Conservation (phyloP, 2,113 vertebrate genomes). For the Heliornis fulica region DNA sequence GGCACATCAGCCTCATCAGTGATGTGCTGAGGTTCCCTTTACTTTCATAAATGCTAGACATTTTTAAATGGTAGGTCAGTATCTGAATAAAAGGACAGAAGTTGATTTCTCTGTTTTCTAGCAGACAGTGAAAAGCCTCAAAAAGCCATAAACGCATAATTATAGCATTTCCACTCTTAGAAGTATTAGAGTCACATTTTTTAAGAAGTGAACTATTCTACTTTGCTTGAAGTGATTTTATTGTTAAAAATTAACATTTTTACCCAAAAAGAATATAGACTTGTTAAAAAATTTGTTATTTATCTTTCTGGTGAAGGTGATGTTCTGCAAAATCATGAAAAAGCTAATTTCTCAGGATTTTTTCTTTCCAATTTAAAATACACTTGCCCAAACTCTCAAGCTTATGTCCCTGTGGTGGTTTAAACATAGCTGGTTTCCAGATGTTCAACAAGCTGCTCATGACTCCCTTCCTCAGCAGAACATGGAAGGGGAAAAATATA, state of each 20-base stretch:
- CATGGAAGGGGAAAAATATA: too few relatives aligned
- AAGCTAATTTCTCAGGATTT: background rate
- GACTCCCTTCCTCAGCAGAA: too few relatives aligned
- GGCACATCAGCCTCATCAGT: background rate
- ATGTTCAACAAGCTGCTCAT: too few relatives aligned
- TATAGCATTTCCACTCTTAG: background rate
- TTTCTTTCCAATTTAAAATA: background rate
- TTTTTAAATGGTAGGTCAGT: background rate
- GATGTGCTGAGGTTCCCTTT: background rate
- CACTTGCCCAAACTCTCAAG: background rate
- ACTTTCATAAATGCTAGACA: background rate
- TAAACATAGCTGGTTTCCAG: too few relatives aligned
- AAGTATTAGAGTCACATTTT: background rate
- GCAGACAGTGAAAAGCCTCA: background rate
- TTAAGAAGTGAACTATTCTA: background rate
- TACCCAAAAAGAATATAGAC: background rate
- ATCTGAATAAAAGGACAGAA: background rate
- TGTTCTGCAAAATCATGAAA: background rate
- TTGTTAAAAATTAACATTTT: background rate
- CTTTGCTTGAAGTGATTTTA: background rate
- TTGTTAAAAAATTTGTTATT: background rate
- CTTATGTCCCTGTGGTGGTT: background rate
- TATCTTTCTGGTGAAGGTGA: background rate
- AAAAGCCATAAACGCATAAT: background rate
- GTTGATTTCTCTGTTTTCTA: background rate